Evolutionary conservation across 2,888 invertebrate species (phyloP), one percentile per base, ranked within the genome.

Genomic region (Thecocarcelia acutangulata): DNA sequence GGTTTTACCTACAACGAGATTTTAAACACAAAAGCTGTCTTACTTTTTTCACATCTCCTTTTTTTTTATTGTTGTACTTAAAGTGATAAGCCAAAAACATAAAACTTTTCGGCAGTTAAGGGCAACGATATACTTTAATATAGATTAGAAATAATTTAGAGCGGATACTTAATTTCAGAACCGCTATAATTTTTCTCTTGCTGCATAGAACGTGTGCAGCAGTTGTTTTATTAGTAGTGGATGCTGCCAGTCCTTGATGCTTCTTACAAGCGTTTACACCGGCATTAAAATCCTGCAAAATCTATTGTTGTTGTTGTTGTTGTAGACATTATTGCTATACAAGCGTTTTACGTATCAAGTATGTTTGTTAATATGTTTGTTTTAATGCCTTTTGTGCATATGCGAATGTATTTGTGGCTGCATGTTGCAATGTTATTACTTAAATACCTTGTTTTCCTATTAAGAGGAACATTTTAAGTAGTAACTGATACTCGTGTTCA

Each of bases 31-130:
- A 73, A 73, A 54, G 1, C 44, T 61, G 24, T 52, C 13, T 63
- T 63, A 15, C 5, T 44, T 58, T 50, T 59, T 48, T 11, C 15
- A 8, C 21, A 40, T 52, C 24, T 19, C 3, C n/a, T 21, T 44
- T 54, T 73, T 8, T 40, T 11, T 21, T 28, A 17, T 19, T 48
- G 9, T 42, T 13, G 33, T 28, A 42, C 15, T 12, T 42, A 42
- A 75, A 48, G 40, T 50, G 48, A 58, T 75, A 75, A 66, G 48
- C 48, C 5, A 58, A 50, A 75, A 58, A 9, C 8, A 33, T 9
- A 33, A 33, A 1, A 33, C 8, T 9, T 33, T 33, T 9, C 48
- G 17, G 15, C 56, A 21, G 17, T 52, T 40, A 6, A 2, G 8
- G 6, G 4, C 9, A 48, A 64, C 54, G 9, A 33, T 33, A 33